These are phyloP conservation scores for Eolophus roseicapilla DNA, from an alignment of 2,113 vertebrate species.

Conservation along the genomic window DNA sequence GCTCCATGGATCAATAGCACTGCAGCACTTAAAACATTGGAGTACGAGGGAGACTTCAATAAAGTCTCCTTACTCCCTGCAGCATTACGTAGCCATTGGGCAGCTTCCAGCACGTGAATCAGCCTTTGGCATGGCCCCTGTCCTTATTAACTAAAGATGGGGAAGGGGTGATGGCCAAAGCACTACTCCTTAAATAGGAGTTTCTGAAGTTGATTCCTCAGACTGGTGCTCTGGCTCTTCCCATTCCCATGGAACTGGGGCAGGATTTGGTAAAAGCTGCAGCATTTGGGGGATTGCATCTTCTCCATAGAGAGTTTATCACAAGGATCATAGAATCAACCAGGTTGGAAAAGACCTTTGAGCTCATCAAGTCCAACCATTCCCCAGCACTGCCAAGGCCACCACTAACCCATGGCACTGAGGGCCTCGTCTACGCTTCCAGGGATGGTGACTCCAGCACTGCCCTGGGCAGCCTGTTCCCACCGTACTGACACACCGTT, in stretches of 20 bases:
- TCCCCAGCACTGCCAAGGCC: neutral
- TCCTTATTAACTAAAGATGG: neutral
- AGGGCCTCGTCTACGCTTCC: neutral
- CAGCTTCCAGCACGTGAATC: neutral
- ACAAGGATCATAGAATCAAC: neutral
- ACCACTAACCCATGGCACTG: neutral
- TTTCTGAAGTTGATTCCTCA: neutral
- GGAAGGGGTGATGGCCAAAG: neutral
- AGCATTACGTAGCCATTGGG: constrained; percentile 21
- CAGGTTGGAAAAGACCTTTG: neutral
- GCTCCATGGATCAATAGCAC: constrained; percentile 3
- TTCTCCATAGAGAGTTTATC: accelerated
- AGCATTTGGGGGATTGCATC: accelerated
- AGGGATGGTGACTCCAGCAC: neutral
- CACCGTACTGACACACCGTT: neutral
- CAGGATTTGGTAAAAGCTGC: neutral
- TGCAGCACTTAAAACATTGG: constrained; percentile 42
- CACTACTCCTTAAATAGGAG: accelerated
- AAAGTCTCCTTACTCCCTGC: neutral
- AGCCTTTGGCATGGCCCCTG: neutral
- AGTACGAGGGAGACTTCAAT: neutral
- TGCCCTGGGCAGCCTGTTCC: neutral
- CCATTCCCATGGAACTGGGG: accelerated
- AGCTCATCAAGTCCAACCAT: neutral
- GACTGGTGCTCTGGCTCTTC: neutral